phyloP scores from a whole-genome alignment of 1,140 invertebrate genomes.

The Bilobella aurantiaca region DNA sequence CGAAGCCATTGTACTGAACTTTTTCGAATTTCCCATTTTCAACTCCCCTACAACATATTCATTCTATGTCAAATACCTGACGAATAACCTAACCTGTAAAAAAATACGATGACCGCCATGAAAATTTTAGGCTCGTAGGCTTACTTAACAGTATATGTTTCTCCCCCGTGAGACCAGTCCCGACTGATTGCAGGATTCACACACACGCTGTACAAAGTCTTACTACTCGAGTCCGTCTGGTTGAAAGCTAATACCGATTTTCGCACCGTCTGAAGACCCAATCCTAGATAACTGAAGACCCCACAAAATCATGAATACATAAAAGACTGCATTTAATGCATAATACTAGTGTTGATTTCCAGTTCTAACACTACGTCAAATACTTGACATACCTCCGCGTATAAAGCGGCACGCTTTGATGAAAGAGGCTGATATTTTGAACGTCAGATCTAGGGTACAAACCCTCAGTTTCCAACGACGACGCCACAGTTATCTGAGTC shows the following conservation, averaged over 20 bases:
- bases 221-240: slow-evolving; percentile 40
- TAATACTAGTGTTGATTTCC: too few species aligned
- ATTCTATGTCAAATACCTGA: background rate
- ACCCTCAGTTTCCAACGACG: slow-evolving; percentile 46
- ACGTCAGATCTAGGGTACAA: slow-evolving; percentile 50
- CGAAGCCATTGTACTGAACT: slow-evolving; percentile 36
- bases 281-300: slow-evolving; percentile 83
- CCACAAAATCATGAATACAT: too few species aligned
- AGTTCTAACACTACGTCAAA: too few species aligned
- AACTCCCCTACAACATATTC: slow-evolving; percentile 20
- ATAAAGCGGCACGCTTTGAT: slow-evolving; percentile 59
- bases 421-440: slow-evolving; percentile 55
- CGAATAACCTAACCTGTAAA: too few species aligned
- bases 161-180: slow-evolving; percentile 52
- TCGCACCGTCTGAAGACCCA: slow-evolving; percentile 78
- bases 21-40: slow-evolving; percentile 32
- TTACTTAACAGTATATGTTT: slow-evolving; percentile 50
- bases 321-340: too few species aligned
- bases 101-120: too few species aligned
- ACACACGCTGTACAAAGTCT: slow-evolving; percentile 53
- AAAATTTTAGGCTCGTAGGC: too few species aligned
- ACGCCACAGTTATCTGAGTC: slow-evolving; percentile 77
- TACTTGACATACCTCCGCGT: slow-evolving; percentile 50
- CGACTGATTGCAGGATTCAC: slow-evolving; percentile 63
- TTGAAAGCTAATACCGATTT: slow-evolving; percentile 58